phyloP scores from a whole-genome alignment of 53 echinoderm and acorn worm species.

The Holothuria leucospilota region DNA sequence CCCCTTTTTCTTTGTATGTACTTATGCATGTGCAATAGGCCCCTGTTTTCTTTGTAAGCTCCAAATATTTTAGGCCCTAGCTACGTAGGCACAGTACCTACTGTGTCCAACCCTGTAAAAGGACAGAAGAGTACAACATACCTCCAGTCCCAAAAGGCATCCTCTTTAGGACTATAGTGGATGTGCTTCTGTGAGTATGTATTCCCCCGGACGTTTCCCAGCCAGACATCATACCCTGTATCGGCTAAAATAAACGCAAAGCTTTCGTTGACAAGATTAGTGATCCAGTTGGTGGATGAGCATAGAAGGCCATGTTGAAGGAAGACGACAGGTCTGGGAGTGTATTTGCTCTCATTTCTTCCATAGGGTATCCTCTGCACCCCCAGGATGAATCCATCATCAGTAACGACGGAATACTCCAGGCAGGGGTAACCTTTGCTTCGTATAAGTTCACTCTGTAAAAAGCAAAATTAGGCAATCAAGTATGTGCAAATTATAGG shows the following conservation, averaged over 20 bases:
- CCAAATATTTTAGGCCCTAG: too few species aligned
- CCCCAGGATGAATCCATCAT: slow-evolving; percentile 92
- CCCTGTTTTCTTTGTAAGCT: too few species aligned
- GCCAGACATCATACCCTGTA: slow-evolving; percentile 96
- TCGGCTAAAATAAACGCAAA: slow-evolving; percentile 92
- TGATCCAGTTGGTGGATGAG: slow-evolving; percentile 97
- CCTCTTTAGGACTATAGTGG: slow-evolving; percentile 66
- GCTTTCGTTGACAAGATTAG: slow-evolving; percentile 94
- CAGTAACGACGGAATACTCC: slow-evolving; percentile 72
- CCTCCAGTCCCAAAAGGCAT: slow-evolving; percentile 97
- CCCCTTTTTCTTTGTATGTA: too few species aligned
- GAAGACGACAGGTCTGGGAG: slow-evolving; percentile 86
- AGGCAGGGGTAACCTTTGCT: slow-evolving; percentile 94
- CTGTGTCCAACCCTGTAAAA: too few species aligned
- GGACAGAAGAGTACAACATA: too few species aligned
- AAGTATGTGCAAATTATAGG: too few species aligned
- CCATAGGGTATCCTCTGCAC: slow-evolving; percentile 88
- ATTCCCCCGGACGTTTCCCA: slow-evolving; percentile 90
- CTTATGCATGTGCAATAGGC: too few species aligned
- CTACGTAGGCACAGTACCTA: too few species aligned
- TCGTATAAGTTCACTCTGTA: slow-evolving; percentile 85
- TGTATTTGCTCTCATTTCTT: slow-evolving; percentile 73
- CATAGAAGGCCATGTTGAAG: slow-evolving; percentile 93
- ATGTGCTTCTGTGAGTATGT: slow-evolving; percentile 73
- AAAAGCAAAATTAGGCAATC: background rate